A percentile compares a stretch with the other conserved stretches of the same genome.
phyloP scores from a whole-genome alignment of 2,797 vertebrate species.

The Gallirallus australis region DNA sequence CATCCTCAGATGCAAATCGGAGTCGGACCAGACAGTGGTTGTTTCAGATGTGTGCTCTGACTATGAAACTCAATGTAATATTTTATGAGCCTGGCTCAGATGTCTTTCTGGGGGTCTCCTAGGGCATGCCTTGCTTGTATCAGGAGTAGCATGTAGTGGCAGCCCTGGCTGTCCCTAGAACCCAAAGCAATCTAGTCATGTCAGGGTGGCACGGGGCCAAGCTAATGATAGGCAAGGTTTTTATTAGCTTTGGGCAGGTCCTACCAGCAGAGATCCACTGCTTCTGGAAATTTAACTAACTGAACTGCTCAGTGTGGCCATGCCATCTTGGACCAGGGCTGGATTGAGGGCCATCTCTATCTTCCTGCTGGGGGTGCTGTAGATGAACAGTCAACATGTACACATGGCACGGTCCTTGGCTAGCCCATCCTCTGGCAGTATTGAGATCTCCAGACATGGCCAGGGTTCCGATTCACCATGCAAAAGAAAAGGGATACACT shows the following conservation, averaged over 20 bases:
- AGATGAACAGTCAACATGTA: neutral
- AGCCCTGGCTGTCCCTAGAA: neutral
- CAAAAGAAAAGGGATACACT: neutral
- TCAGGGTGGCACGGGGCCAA: neutral
- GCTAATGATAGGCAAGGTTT: neutral
- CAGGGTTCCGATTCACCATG: neutral
- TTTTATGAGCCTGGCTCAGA: neutral
- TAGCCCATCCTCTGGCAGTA: neutral
- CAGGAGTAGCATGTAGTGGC: neutral
- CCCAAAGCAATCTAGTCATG: neutral
- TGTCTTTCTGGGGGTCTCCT: neutral
- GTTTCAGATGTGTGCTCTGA: neutral
- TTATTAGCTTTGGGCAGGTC: neutral
- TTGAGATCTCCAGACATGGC: neutral
- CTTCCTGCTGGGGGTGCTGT: neutral
- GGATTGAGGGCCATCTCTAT: neutral
- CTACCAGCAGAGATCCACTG: neutral
- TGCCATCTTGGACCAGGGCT: neutral
- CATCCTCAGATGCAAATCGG: too few species aligned
- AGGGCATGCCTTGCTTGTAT: neutral
- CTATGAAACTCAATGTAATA: neutral
- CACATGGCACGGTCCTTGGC: neutral
- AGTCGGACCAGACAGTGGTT: neutral
- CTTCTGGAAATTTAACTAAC: neutral
- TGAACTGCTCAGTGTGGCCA: neutral